These are phyloP conservation scores for Shinisaurus crocodilurus DNA, from an alignment of 2,113 vertebrate genomes.

Conservation along the genomic window DNA sequence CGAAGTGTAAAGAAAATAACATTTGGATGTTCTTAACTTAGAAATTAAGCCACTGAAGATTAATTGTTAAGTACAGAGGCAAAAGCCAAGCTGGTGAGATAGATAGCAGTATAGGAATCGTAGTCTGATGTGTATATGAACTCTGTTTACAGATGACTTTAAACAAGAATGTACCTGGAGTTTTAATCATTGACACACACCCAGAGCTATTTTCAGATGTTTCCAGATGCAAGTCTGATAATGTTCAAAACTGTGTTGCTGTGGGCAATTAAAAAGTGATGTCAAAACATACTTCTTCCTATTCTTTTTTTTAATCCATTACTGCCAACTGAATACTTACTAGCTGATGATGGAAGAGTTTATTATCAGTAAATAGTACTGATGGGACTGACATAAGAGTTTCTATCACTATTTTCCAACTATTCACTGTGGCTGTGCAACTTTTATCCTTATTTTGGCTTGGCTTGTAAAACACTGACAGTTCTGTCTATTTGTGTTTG, in stretches of 20 bases:
- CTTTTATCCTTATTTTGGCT: neutral
- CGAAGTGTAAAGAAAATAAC: neutral
- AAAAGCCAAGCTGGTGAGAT: constrained; percentile 29
- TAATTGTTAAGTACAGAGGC: too few relatives aligned
- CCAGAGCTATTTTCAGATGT: constrained; percentile 2
- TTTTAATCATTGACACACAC: constrained; percentile 57
- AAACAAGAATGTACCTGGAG: constrained; percentile 36
- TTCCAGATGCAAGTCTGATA: constrained; percentile 46
- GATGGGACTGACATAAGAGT: constrained; percentile 48
- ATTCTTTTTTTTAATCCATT: constrained; percentile 50
- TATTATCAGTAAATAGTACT: constrained; percentile 51
- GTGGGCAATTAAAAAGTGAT: constrained; percentile 43
- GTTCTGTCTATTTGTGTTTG: neutral
- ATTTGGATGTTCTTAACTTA: neutral
- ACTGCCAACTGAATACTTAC: constrained; percentile 53
- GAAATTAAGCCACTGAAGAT: neutral
- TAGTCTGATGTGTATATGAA: constrained; percentile 32
- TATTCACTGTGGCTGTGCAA: neutral
- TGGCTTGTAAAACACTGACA: neutral
- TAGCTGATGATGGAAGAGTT: constrained; percentile 44
- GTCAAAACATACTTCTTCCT: constrained; percentile 55
- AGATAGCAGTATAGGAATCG: neutral
- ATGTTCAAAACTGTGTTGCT: constrained; percentile 49
- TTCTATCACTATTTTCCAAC: constrained; percentile 50
- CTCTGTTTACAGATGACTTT: constrained; percentile 52